Conservation (phyloP, 53 echinoderm and acorn worm species). For the Pentamera pediparva region DNA sequence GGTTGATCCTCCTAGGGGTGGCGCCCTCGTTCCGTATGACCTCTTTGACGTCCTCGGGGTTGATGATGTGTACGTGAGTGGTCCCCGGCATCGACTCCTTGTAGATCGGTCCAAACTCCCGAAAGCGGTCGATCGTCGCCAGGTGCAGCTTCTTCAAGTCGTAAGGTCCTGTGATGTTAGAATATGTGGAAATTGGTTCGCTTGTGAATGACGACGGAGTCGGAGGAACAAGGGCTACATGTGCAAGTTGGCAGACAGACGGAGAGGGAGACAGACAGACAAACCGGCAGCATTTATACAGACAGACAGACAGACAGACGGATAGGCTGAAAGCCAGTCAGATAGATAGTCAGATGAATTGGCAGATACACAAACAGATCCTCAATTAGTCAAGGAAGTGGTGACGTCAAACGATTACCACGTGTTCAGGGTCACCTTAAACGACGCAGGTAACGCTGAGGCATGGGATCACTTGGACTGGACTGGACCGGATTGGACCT, state of each 20-base stretch:
- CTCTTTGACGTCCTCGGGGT: slow-evolving; percentile 77
- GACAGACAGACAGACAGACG: too few relatives aligned
- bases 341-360: not conserved
- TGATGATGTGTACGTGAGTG: slow-evolving; percentile 83
- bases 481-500: too few relatives aligned
- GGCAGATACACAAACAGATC: too few relatives aligned
- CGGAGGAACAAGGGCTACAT: not conserved
- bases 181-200: not conserved
- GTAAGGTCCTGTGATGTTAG: slow-evolving; percentile 57
- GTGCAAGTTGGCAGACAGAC: too few relatives aligned
- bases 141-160: slow-evolving; percentile 79
- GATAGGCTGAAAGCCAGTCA: not conserved
- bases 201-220: not conserved
- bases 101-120: slow-evolving; percentile 81
- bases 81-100: slow-evolving; percentile 82
- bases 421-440: too few relatives aligned
- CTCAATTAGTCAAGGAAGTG: too few relatives aligned
- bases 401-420: too few relatives aligned
- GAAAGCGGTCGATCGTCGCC: slow-evolving; percentile 89
- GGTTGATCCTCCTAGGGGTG: slow-evolving; percentile 66
- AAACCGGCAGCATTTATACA: too few relatives aligned
- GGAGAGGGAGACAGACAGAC: too few relatives aligned
- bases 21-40: slow-evolving; percentile 72
- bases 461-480: too few relatives aligned
- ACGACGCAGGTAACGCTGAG: too few relatives aligned